Evolutionary conservation across 2,797 vertebrate species (phyloP), one percentile per base, ranked within the genome.

Genomic region (Aulostomus chinensis): DNA sequence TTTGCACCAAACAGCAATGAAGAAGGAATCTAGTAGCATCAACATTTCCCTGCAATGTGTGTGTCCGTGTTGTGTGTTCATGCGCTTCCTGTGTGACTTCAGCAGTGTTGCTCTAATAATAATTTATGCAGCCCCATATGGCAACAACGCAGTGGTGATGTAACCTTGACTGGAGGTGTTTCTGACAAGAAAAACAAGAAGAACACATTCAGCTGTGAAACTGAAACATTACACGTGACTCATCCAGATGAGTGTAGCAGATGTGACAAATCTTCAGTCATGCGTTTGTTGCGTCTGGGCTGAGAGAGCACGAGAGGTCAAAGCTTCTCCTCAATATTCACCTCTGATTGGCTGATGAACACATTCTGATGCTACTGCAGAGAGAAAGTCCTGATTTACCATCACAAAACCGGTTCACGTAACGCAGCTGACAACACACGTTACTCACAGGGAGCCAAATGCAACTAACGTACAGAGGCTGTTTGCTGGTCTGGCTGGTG

Each of bases 81-180:
- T 31, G 15, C 21, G 25, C 21, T 10, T 32, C 20, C 17, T 24
- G 21, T 28, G 14, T 40, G 55, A 36, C 36, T 56, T 57, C 42
- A 52, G 16, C 60, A 30, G 16, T 22, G 54, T 46, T 48, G 39
- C 33, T 68, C 58, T 61, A 46, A 65, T 37, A 68, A 64, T 68
- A 66, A 75, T 70, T 65, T 53, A 69, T 79, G 55, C 47, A 8
- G 63, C 40, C 22, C 73, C 66, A 73, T 67, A 74, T 75, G 62
- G 71, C 60, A 54, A 9, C 31, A 47, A 48, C 55, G 40, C 45
- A 63, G 36, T 0, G 24, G 49, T 58, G 70, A 69, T 56, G 65
- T 43, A 69, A 73, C 35, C 66, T 34, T 35, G 42, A 77, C 70
- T 73, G 70, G 63, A 66, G 73, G 68, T 72, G 58, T 68, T 72